Percentiles rank a stretch among this genome's conserved stretches.
Evolutionary conservation across 1,140 invertebrate genomes (phyloP).

Genomic region (Drosophila lacteicornis): DNA sequence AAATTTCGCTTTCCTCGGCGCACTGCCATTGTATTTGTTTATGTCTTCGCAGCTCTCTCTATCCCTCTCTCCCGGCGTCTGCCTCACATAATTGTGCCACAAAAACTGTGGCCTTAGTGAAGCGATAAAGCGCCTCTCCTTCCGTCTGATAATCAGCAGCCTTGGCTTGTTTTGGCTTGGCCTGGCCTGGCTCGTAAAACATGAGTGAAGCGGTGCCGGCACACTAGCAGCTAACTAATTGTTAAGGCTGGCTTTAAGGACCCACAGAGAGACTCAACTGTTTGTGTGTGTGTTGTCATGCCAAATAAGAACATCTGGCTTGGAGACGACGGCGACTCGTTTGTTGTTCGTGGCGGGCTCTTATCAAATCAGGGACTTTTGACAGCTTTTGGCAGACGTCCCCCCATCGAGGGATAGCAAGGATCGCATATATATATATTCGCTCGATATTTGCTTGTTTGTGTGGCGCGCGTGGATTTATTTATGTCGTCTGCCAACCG

Average conservation of each 20-base stretch:
- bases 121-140: constrained; percentile 42
- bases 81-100: constrained; percentile 60
- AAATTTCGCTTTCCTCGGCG: constrained; percentile 58
- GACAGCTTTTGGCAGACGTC: constrained; percentile 67
- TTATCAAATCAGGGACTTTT: constrained; percentile 73
- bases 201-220: neutral
- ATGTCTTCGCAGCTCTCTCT: constrained; percentile 34
- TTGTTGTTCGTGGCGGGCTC: constrained; percentile 33
- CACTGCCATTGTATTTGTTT: constrained; percentile 53
- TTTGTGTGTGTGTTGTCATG: constrained; percentile 42
- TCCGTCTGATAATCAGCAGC: constrained; percentile 34
- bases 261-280: neutral
- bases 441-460: constrained; percentile 45
- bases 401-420: constrained; percentile 15
- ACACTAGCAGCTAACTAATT: constrained; percentile 43
- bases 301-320: constrained; percentile 53
- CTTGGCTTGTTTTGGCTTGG: constrained; percentile 5
- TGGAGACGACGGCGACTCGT: neutral
- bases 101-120: constrained; percentile 52
- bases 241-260: constrained; percentile 37
- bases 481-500: constrained; percentile 61
- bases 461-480: constrained; percentile 55
- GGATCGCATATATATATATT: constrained; percentile 16
- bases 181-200: constrained; percentile 24
- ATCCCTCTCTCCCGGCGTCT: neutral